Percentiles rank a stretch among this genome's conserved stretches.
phyloP scores from a whole-genome alignment of 1,140 invertebrate species.

The Coenobita brevimanus region DNA sequence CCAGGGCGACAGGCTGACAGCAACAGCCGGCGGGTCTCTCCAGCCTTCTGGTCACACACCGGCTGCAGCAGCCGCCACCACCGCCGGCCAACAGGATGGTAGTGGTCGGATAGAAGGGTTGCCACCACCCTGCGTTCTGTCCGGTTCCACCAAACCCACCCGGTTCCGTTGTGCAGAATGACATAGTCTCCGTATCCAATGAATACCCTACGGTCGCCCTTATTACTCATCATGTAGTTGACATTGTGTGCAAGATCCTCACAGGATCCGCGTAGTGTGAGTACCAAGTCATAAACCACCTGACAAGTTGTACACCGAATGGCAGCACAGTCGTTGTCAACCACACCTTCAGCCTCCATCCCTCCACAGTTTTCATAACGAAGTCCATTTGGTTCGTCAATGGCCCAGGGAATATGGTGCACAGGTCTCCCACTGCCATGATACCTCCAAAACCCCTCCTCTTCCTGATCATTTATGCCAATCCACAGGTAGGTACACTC shows the following conservation, averaged over 20 bases:
- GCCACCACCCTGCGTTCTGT: neutral
- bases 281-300: neutral
- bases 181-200: slow-evolving; percentile 40
- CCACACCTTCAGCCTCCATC: slow-evolving; percentile 44
- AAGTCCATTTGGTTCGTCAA: slow-evolving; percentile 58
- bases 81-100: slow-evolving; percentile 39
- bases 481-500: slow-evolving; percentile 40
- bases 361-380: slow-evolving; percentile 57
- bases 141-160: slow-evolving; percentile 49
- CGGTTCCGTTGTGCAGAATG: slow-evolving; percentile 29
- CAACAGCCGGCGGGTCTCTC: neutral
- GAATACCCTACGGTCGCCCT: too few species aligned
- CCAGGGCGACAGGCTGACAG: slow-evolving; percentile 26
- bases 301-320: neutral
- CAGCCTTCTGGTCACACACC: slow-evolving; percentile 44
- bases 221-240: neutral
- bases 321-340: slow-evolving; percentile 35
- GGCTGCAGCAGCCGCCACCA: slow-evolving; percentile 11
- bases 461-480: slow-evolving; percentile 27
- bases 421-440: neutral
- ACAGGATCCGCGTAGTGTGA: too few species aligned
- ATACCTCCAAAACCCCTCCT: slow-evolving; percentile 50
- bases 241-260: neutral
- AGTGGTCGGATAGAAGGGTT: neutral
- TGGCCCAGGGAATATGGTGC: slow-evolving; percentile 49